phyloP scores from a whole-genome alignment of 1,140 invertebrate genomes.

The Varroa destructor region DNA sequence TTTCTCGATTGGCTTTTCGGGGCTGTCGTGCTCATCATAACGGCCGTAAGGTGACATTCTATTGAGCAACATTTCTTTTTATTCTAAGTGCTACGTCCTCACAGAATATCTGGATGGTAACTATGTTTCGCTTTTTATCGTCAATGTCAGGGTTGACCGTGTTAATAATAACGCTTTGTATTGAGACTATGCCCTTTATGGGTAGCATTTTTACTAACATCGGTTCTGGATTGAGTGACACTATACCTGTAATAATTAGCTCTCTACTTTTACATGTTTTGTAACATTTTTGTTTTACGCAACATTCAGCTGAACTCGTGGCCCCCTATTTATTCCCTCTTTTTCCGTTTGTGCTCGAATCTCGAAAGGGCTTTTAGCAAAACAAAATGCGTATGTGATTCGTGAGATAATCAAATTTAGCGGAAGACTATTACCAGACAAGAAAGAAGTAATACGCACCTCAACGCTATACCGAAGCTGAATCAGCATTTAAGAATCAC shows the following conservation, averaged over 20 bases:
- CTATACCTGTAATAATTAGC: neutral
- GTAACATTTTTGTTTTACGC: neutral
- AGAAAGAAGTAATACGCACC: neutral
- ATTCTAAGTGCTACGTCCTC: neutral
- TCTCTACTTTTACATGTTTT: neutral
- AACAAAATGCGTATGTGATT: neutral
- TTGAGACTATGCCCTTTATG: slow-evolving; percentile 3
- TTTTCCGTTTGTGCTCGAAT: slow-evolving; percentile 14
- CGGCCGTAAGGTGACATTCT: slow-evolving; percentile 13
- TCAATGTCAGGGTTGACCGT: slow-evolving; percentile 8
- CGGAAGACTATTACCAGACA: neutral
- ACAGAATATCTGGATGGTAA: neutral
- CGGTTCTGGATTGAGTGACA: neutral
- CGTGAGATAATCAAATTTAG: slow-evolving; percentile 10
- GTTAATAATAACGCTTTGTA: neutral
- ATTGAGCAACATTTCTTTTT: neutral
- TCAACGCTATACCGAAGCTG: neutral
- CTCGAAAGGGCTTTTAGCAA: slow-evolving; percentile 1
- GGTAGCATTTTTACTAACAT: slow-evolving; percentile 3
- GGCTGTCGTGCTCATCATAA: neutral
- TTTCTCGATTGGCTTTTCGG: neutral
- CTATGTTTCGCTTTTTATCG: neutral
- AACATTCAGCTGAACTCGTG: neutral
- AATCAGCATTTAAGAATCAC: neutral
- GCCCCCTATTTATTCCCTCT: neutral